Evolutionary conservation across 2,797 vertebrate species (phyloP).

Genomic region (Alcedo quadribrachys): DNA sequence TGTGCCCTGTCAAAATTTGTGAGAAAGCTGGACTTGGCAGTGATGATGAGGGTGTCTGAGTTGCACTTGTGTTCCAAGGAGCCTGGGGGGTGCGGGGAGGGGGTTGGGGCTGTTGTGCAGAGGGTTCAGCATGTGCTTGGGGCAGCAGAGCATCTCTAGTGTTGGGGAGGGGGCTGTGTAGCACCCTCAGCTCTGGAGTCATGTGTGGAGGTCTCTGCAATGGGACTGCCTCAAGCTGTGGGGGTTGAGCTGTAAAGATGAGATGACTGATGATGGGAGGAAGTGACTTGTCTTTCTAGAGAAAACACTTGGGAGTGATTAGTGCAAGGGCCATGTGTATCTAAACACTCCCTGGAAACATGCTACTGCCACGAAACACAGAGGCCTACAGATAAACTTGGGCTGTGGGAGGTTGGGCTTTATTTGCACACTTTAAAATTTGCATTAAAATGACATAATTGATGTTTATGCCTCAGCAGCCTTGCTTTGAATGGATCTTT

Average conservation of each 20-base stretch:
- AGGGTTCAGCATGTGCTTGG: background rate
- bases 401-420: background rate
- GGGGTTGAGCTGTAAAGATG: background rate
- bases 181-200: background rate
- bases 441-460: background rate
- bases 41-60: background rate
- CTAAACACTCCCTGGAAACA: background rate
- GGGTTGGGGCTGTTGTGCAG: background rate
- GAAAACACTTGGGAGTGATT: background rate
- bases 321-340: accelerated
- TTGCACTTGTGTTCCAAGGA: background rate
- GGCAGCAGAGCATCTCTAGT: background rate
- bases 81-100: too few relatives aligned
- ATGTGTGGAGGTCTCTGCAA: background rate
- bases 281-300: background rate
- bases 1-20: background rate
- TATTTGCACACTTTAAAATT: background rate
- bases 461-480: constrained; percentile 4
- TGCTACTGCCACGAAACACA: background rate
- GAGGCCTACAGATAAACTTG: constrained; percentile 6
- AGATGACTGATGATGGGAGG: background rate
- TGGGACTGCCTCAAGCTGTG: background rate
- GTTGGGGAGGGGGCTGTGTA: background rate
- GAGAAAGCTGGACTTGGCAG: background rate
- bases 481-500: background rate